phyloP scores from a whole-genome alignment of 2,113 vertebrate species.

The Aegithalos caudatus region DNA sequence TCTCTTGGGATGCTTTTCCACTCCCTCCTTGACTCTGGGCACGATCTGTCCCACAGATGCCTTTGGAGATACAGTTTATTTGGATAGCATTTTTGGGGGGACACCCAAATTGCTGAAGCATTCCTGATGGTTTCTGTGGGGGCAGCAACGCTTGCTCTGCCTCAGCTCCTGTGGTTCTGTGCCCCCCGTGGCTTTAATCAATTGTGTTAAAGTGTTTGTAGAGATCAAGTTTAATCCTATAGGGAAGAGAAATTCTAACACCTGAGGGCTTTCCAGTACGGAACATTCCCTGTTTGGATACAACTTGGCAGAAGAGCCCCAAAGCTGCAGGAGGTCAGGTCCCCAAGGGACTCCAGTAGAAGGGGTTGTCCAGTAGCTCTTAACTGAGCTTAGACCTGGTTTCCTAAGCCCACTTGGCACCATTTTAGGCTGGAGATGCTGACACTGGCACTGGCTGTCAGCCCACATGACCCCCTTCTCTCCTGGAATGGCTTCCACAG shows the following conservation, averaged over 20 bases:
- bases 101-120: not conserved
- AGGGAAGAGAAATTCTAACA: not conserved
- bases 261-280: not conserved
- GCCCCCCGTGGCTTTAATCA: not conserved
- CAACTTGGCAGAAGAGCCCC: not conserved
- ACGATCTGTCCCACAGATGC: too few species aligned
- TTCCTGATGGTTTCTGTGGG: not conserved
- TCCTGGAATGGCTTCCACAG: not conserved
- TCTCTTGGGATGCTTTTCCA: not conserved
- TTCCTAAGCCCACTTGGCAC: not conserved
- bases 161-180: not conserved
- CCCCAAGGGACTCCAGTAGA: not conserved
- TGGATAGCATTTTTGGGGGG: not conserved
- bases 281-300: not conserved
- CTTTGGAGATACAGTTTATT: not conserved
- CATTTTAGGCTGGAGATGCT: not conserved
- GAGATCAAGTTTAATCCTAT: not conserved
- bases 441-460: not conserved
- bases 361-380: not conserved
- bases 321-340: not conserved
- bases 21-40: not conserved
- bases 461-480: not conserved
- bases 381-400: not conserved
- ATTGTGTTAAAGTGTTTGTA: not conserved
- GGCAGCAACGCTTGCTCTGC: not conserved